Evolutionary conservation across 2,113 vertebrate species (phyloP), one percentile per base, ranked within the genome.

Genomic region (Poeciliopsis retropinna): DNA sequence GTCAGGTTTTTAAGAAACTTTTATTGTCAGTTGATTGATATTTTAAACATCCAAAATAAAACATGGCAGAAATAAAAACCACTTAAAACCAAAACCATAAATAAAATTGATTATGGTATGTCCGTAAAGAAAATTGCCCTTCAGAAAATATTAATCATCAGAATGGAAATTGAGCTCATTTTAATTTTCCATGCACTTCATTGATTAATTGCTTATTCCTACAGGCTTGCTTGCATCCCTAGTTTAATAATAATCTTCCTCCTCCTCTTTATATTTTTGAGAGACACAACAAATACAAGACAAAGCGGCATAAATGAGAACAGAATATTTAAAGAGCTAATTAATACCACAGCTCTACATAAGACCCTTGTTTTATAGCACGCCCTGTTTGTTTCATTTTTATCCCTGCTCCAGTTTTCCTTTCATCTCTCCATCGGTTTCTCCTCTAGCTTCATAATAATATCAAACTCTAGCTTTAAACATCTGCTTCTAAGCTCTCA

Each of bases 321-420:
- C 37, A 32, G 14, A 28, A 75, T 64, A 81, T 84, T 67, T 63
- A 79, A 79, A 65, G 70, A 66, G 79, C 74, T 83, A 60, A 87
- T 87, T 84, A 80, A 31, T 60, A 69, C 78, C 72, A 75, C 8
- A 60, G 47, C 30, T 54, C 75, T 54, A 54, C 51, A 72, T 73
- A 77, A 85, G 28, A 51, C 60, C 8, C 51, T 57, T 10, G 51
- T 57, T 57, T 57, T 57, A 10, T n/a, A 57, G 51, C 51, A 25
- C 7, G 51, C 22, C 22, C 51, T n/a, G 51, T 22, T 57, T 34
- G 60, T 70, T 54, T 28, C 79, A 11, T 25, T 41, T 19, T 60
- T 22, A 72, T 41, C 0, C 72, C 72, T 22, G 63, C 32, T 57
- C 22, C 31, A 32, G 8, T 64, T 47, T 73, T 77, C 37, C 47